Percentiles rank a stretch among this genome's conserved stretches.
phyloP scores from a whole-genome alignment of 2,888 invertebrate genomes.

The Hanleya hanleyi region DNA sequence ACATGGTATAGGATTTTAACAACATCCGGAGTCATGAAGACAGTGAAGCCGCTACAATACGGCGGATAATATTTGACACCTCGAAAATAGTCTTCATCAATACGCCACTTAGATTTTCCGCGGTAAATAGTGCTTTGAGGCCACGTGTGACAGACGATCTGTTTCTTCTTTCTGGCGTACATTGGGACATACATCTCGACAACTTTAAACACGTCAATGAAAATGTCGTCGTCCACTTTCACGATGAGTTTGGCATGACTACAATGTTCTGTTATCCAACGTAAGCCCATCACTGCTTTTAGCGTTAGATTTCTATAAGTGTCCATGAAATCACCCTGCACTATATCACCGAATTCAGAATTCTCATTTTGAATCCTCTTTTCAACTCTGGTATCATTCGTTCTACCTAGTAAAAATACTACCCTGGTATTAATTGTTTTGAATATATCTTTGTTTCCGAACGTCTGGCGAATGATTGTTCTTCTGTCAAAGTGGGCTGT shows the following conservation, averaged over 20 bases:
- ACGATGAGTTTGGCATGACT: not conserved
- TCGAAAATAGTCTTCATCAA: not conserved
- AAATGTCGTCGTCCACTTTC: conserved; percentile 10
- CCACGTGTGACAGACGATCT: not conserved
- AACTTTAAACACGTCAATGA: not conserved
- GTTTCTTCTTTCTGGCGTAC: not conserved
- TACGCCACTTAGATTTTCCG: not conserved
- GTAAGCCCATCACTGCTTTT: not conserved
- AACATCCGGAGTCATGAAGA: not conserved
- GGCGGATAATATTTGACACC: not conserved
- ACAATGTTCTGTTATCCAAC: not conserved
- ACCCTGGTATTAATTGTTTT: not conserved
- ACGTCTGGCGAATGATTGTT: not conserved
- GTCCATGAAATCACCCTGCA: conserved; percentile 3
- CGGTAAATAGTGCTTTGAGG: not conserved
- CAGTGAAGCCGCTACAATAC: not conserved
- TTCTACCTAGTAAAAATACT: not conserved
- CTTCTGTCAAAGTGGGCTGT: not conserved
- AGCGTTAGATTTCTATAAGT: conserved; percentile 6
- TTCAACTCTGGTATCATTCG: not conserved
- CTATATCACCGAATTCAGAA: not conserved
- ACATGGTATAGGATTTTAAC: not conserved
- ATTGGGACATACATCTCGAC: not conserved
- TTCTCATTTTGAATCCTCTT: not conserved
- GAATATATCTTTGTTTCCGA: not conserved